Evolutionary conservation across 2,888 invertebrate species (phyloP).

Genomic region (Lithophane semibrunnea): DNA sequence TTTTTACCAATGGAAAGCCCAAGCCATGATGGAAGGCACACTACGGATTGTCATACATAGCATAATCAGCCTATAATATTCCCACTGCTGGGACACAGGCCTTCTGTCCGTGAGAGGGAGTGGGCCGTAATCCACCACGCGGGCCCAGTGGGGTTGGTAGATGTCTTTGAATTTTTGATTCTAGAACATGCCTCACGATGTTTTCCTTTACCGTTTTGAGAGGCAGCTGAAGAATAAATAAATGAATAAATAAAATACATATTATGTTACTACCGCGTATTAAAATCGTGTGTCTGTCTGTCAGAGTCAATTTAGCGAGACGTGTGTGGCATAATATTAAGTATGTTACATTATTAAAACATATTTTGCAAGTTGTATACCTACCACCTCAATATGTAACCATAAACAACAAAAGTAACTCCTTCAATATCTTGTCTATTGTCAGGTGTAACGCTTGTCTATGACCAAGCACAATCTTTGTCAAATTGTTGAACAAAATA

Average conservation of each 20-base stretch:
- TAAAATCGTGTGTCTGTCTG: not conserved
- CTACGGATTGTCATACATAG: too few species aligned
- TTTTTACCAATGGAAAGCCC: too few species aligned
- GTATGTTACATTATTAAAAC: not conserved
- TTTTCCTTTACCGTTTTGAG: too few species aligned
- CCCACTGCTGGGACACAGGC: too few species aligned
- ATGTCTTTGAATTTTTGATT: too few species aligned
- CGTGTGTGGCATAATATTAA: conserved; percentile 4
- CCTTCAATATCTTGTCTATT: conserved; percentile 18
- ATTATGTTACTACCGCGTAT: not conserved
- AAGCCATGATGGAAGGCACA: too few species aligned
- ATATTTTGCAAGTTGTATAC: conserved; percentile 14
- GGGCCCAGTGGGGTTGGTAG: too few species aligned
- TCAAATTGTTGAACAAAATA: conserved; percentile 35
- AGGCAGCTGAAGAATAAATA: not conserved
- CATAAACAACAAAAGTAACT: conserved; percentile 11
- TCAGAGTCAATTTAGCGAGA: not conserved
- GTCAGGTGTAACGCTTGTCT: conserved; percentile 5
- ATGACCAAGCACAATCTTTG: conserved; percentile 35
- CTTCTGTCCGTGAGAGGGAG: too few species aligned
- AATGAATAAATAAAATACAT: not conserved
- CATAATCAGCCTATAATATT: too few species aligned
- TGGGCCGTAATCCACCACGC: too few species aligned
- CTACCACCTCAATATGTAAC: not conserved
- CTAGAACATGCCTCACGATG: too few species aligned